Evolutionary conservation across 2,888 invertebrate genomes (phyloP), one percentile per base, ranked within the genome.

Genomic region (Caradrina clavipalpis): DNA sequence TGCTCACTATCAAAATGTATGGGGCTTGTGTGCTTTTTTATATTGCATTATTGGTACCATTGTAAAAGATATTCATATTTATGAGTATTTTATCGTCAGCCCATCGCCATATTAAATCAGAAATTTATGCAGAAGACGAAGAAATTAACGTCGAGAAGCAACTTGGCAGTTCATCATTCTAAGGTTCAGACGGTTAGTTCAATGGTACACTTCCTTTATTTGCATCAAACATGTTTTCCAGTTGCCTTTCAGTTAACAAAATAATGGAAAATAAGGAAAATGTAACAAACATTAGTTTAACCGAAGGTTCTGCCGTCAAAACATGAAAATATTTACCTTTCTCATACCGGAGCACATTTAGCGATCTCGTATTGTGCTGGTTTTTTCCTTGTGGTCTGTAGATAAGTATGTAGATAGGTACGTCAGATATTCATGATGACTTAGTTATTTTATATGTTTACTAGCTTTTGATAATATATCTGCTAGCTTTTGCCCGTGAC

Each of bases 241-340:
- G 0, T 15, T 2, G 0, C 13, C 5, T 13, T n/a, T 45, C 19
- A 53, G 31, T 54, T 11, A 42, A 45, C 3, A 72, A 54, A 49
- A 35, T 22, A 54, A 42, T 22, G 22, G 49, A 58, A 77, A 73
- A 70, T 42, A 55, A 71, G 54, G 15, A 49, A 79, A 75, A 79
- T 49, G 21, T 61, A 61, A 51, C 60, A 61, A 65, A 74, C 56
- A 78, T 78, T 64, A 50, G 57, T 75, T 49, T 26, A 62, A 54
- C 21, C 15, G 49, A 57, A 65, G 61, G 55, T 76, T 61, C 26
- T 65, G 42, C 47, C 58, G 42, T 63, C 35, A 81, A 76, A 69
- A 80, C 77, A 76, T 61, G 42, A 76, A 80, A 77, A 77, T 80
- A 77, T 77, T 77, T 80, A 39, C 64, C 17, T 69, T 69, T 58